Base-by-base conservation (phyloP, 2,888 invertebrate species). In the Dryobotodes eremita region DNA sequence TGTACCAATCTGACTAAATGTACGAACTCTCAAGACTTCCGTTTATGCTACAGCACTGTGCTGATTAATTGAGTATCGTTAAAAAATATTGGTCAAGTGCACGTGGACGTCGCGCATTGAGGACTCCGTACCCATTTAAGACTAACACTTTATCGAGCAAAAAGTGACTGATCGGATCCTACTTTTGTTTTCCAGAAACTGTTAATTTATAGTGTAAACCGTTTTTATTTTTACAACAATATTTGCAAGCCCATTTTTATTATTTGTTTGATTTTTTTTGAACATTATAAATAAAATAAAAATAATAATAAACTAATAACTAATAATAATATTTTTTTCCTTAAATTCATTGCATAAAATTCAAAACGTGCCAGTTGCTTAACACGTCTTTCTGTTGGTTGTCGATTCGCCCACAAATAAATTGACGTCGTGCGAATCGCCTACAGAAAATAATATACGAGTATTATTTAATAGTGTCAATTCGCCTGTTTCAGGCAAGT, bases 61-160 rank as follows among this genome's bases (percentile, higher is more conserved):
- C 57, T 73, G 61, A 79, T 75, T 69, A 81, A 81, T 84, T 79
- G 83, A 83, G 73, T 26, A 73, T 79, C 68, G 73, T 86, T 83
- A 65, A 84, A 81, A 84, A 79, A 83, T 74, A 78, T 86, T 77
- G 83, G 85, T 84, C 86, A 84, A 82, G 83, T 82, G 70, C 65
- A 84, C 77, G 72, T 86, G 48, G 59, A 15, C 55, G 55, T 68
- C 2, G 50, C 46, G 61, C 74, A 84, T 69, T 20, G 80, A 84
- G 84, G 80, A 80, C 84, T 74, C 84, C 68, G 57, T 84, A 80
- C 36, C 74, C 80, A 74, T 82, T 84, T 64, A 64, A 59, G 53
- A 77, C 71, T 48, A 59, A 53, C 53, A 57, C 42, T 69, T 46
- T 57, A 36, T 4, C 17, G 17, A 53, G 71, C 36, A 77, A 83